phyloP scores from a whole-genome alignment of 2,797 vertebrate species.

The Phataginus tetradactyla region DNA sequence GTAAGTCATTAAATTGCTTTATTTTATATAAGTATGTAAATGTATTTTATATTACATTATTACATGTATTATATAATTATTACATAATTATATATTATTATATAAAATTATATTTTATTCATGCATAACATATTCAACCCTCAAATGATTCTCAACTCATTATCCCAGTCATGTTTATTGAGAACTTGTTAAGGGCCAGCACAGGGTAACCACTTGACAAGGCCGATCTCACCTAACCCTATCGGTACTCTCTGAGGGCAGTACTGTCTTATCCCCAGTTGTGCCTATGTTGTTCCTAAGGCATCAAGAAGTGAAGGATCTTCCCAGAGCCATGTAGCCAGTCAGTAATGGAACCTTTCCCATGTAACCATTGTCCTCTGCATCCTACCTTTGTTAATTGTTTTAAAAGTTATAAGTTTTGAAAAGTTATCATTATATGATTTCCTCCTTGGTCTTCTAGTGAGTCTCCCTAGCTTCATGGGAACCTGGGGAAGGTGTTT shows the following conservation, averaged over 20 bases:
- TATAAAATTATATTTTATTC: neutral
- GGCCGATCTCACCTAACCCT: neutral
- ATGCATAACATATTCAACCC: neutral
- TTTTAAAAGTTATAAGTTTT: neutral
- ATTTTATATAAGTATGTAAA: neutral
- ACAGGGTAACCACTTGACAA: neutral
- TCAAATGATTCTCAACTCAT: neutral
- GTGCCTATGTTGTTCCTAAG: no score
- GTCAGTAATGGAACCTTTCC: neutral
- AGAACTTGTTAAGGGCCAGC: neutral
- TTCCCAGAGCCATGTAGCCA: neutral
- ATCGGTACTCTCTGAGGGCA: no score
- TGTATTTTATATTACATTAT: no score
- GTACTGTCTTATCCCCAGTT: no score
- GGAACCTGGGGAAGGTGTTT: fast-evolving
- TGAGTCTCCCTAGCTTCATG: neutral
- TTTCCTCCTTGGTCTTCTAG: neutral
- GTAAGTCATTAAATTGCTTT: neutral
- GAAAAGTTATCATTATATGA: neutral
- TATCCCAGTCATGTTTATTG: neutral
- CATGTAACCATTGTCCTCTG: no score
- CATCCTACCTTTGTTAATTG: neutral
- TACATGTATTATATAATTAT: neutral
- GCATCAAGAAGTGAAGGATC: neutral
- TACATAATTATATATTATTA: no score